A percentile compares a stretch with the other conserved stretches of the same genome.
Conservation (phyloP, 2,888 invertebrate genomes). For the Drosophila neonasuta region DNA sequence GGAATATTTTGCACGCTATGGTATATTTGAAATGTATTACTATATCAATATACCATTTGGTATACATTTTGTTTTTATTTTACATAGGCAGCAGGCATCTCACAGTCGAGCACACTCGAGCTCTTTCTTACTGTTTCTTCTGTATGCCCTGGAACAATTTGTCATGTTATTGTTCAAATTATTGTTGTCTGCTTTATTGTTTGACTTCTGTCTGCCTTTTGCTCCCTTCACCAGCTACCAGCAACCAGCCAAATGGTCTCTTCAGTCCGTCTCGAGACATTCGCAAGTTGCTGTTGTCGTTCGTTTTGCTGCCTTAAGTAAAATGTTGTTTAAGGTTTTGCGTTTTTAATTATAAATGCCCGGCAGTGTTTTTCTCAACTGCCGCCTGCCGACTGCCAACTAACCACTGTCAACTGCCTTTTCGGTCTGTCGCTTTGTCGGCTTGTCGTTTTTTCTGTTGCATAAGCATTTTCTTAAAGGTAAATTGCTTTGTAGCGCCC, state of each 20-base stretch:
- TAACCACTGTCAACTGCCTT: conserved; percentile 13
- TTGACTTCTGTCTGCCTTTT: conserved; percentile 72
- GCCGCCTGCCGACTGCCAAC: conserved; percentile 19
- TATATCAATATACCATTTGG: too few species aligned
- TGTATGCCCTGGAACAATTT: conserved; percentile 70
- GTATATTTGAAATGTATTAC: too few species aligned
- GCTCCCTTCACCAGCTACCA: background rate
- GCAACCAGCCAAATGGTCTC: background rate
- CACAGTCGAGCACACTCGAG: too few species aligned
- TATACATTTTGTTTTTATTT: too few species aligned
- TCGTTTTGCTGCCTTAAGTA: conserved; percentile 43
- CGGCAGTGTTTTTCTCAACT: conserved; percentile 43
- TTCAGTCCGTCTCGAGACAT: conserved; percentile 12
- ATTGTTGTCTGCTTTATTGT: conserved; percentile 76
- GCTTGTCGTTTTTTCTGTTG: conserved; percentile 36
- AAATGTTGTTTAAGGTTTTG: conserved; percentile 70
- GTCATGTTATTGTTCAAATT: conserved; percentile 75
- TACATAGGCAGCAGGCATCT: too few species aligned
- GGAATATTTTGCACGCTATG: too few species aligned
- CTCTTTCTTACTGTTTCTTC: background rate
- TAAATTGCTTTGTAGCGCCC: conserved; percentile 45
- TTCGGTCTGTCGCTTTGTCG: conserved; percentile 20
- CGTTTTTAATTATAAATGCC: conserved; percentile 76
- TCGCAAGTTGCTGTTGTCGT: conserved; percentile 31
- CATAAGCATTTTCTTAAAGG: conserved; percentile 47